These are phyloP conservation scores for Benthosema pterotum DNA, from an alignment of 2,797 vertebrate genomes.

Conservation along the genomic window DNA sequence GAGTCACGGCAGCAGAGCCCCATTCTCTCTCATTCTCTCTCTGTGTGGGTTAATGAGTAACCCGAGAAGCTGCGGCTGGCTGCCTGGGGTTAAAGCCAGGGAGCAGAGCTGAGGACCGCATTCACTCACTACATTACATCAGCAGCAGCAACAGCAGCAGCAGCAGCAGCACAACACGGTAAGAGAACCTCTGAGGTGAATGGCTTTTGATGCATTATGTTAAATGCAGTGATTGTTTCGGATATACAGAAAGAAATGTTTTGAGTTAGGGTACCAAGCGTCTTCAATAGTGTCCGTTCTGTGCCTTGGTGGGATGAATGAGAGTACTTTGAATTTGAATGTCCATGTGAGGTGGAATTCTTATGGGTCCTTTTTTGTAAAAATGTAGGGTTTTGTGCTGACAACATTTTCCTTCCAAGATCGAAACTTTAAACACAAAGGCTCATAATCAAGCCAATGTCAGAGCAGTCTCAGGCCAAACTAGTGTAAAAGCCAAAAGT, in stretches of 20 bases:
- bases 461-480: background rate
- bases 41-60: constrained; percentile 70
- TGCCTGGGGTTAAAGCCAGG: constrained; percentile 48
- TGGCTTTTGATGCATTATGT: constrained; percentile 11
- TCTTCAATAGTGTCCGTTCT: background rate
- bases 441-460: background rate
- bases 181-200: constrained; percentile 46
- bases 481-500: constrained; percentile 3
- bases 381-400: background rate
- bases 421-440: background rate
- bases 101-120: constrained; percentile 48
- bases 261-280: no score
- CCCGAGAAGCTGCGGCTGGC: constrained; percentile 25
- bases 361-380: background rate
- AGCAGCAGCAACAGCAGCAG: constrained; percentile 20
- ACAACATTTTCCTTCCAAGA: background rate
- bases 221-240: background rate
- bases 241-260: no score
- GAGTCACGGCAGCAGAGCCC: constrained; percentile 56
- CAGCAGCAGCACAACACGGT: no score
- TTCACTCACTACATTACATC: constrained; percentile 42
- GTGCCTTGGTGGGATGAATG: background rate
- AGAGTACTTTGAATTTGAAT: background rate
- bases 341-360: background rate
- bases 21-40: constrained; percentile 58